Percentiles rank a stretch among this genome's conserved stretches.
These are phyloP conservation scores for Chitala chitala DNA, from an alignment of 2,113 vertebrate species.

Conservation along the genomic window DNA sequence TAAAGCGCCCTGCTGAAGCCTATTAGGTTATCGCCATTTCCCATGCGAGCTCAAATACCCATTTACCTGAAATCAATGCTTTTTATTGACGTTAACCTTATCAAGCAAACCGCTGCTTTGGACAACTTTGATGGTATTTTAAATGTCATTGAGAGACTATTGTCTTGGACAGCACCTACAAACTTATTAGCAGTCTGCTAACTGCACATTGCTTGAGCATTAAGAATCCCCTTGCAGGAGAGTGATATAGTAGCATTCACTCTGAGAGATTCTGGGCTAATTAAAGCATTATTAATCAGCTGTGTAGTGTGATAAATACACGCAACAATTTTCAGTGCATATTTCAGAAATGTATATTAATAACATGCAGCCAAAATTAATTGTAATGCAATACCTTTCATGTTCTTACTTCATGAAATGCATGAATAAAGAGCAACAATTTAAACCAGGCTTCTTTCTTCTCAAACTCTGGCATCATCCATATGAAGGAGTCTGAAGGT, in stretches of 20 bases:
- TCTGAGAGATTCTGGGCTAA: neutral
- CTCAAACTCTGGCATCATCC: too few relatives aligned
- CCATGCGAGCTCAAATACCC: neutral
- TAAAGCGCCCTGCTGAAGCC: neutral
- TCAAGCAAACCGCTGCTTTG: neutral
- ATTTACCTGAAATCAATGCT: neutral
- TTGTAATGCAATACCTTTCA: too few relatives aligned
- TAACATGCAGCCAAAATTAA: too few relatives aligned
- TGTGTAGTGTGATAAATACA: neutral
- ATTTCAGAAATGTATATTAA: neutral
- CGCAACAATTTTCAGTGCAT: neutral
- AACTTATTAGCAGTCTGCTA: conserved; percentile 8
- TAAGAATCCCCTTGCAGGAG: neutral
- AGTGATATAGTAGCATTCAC: neutral
- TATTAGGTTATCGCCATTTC: neutral
- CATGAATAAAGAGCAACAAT: too few relatives aligned
- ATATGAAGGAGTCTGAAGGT: too few relatives aligned
- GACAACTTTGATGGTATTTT: neutral
- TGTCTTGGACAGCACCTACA: neutral
- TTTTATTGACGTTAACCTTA: neutral
- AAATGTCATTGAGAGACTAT: neutral
- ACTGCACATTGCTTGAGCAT: neutral
- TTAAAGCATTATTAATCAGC: conserved; percentile 9
- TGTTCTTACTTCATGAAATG: too few relatives aligned
- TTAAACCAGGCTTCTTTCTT: too few relatives aligned